Base-by-base conservation (phyloP, 1,140 invertebrate genomes). In the Aethina tumida region DNA sequence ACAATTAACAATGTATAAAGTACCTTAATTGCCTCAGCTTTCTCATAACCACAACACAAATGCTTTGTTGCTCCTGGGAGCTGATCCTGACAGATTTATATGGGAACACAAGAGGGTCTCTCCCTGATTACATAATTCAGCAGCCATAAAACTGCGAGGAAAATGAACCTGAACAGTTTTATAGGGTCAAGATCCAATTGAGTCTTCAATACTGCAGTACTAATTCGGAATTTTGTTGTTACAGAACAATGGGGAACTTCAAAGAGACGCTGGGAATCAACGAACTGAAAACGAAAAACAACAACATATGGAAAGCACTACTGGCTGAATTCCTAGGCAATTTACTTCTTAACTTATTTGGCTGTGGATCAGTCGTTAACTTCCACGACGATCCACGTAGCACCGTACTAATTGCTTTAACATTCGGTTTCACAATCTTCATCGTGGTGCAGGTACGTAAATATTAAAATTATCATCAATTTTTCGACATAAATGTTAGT, bases 271-370 rank as follows among this genome's bases (percentile, higher is more conserved):
- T 84, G 15, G 81, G 81, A 1, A 59, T 75, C 14, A 66, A 75
- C 35, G 81, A 84, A 60, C 53, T 84, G 35, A 72, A 74, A 35
- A 70, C 68, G 45, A 63, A 77, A 51, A 54, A 71, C 47, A 65
- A 72, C 37, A 40, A 73, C 27, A 49, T 63, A 1, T 73, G 76
- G 69, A 69, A 78, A 42, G 75, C 83, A 0, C 63, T 92, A 3
- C 56, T 86, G 1, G 89, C 87, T 1, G 92, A 96, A 63, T 88
- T 89, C 45, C 26, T 85, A 47, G 89, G 90, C 9, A 92, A 84
- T 30, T 53, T 86, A 37, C 62, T 87, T 9, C 66, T 89, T 41
- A 92, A 85, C 55, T 77, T 84, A 59, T 84, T 84, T 54, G 90
- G 85, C 8, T 93, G 88, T 56, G 85, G 84, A 12, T 77, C 84